Evolutionary conservation across 2,888 invertebrate species (phyloP).

Genomic region (Clepsis dumicolana): DNA sequence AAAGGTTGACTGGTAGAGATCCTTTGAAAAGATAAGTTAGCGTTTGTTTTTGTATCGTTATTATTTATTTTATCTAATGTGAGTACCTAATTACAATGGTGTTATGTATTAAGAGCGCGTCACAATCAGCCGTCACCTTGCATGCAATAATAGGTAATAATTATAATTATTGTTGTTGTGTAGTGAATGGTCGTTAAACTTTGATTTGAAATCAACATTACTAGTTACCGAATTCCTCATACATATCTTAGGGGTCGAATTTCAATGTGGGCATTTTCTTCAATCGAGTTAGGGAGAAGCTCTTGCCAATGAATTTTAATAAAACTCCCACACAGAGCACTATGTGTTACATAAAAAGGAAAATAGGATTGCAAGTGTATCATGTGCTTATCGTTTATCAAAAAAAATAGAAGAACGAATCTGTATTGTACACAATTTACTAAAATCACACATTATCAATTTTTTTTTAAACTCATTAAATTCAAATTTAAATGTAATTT

Average conservation of each 20-base stretch:
- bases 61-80: too few relatives aligned
- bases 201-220: background rate
- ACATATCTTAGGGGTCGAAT: constrained; percentile 1
- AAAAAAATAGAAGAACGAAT: background rate
- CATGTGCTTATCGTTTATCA: background rate
- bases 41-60: too few relatives aligned
- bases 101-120: too few relatives aligned
- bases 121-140: too few relatives aligned
- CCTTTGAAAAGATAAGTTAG: too few relatives aligned
- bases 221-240: background rate
- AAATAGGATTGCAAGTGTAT: background rate
- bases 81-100: too few relatives aligned
- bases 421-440: background rate
- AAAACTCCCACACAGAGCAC: constrained; percentile 1
- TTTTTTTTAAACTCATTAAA: too few relatives aligned
- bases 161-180: too few relatives aligned
- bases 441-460: too few relatives aligned
- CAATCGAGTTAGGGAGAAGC: background rate
- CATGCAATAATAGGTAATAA: too few relatives aligned
- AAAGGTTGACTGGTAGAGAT: too few relatives aligned
- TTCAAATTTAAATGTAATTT: too few relatives aligned
- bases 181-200: background rate
- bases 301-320: constrained; percentile 11
- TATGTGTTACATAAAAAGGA: background rate
- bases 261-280: background rate